Evolutionary conservation across 1,140 invertebrate genomes (phyloP), one percentile per base, ranked within the genome.

Genomic region (Drosophila lini): DNA sequence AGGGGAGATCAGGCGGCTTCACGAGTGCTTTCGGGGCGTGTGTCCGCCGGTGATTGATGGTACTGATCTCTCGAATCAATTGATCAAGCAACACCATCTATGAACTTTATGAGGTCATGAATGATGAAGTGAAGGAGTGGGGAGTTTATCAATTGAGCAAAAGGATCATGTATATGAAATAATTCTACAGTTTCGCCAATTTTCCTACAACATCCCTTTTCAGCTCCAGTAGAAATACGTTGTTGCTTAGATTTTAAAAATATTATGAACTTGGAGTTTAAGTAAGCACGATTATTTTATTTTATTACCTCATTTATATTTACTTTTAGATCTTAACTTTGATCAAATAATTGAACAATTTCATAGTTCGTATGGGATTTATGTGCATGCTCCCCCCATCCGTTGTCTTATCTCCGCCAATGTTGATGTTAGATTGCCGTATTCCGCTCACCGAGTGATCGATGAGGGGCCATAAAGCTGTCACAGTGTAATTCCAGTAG

Each of bases 401-500:
- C 36, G 38, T 19, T 13, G 9, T 22, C 61, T 68, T 76, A 76
- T 80, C 75, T 60, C 34, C 22, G 45, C 31, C 64, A 50, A 56
- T 80, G 58, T 61, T 79, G 55, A 80, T 57, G 40, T 74, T 67
- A 68, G 62, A 77, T 67, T 69, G 63, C 41, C 60, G 56, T 44
- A 74, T 62, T 70, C 71, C 58, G 48, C 15, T 61, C 50, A 22
- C 41, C 40, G 10, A 38, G 16, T 85, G 81, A 84, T 85, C 82
- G 75, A 86, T 88, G 70, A 62, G 52, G 34, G 47, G 25, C 69
- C 83, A 64, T 85, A 82, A 82, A 85, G 47, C 75, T 83, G 80
- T 63, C 82, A 36, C 50, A 22, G 76, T 88, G 82, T 86, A 88
- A 86, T 77, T 63, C 82, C 82, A 86, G 82, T 88, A 86, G 82